Conservation (phyloP, 2,113 vertebrate species). For the Hydrolagus affinis region DNA sequence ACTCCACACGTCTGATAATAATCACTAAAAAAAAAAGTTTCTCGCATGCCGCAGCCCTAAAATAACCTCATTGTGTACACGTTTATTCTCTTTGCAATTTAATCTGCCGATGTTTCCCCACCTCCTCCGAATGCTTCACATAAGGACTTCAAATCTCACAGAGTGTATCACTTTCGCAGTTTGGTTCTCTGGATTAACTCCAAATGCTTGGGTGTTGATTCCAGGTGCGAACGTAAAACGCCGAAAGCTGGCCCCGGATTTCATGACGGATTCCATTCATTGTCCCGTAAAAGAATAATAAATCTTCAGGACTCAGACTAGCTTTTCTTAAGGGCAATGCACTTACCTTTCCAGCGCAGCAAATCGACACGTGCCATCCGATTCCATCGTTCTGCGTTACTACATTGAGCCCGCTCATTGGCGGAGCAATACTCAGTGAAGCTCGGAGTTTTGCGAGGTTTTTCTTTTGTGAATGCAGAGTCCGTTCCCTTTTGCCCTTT, state of each 20-base stretch:
- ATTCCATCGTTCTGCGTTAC: not conserved
- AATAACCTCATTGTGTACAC: not conserved
- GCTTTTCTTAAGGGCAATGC: not conserved
- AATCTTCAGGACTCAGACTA: not conserved
- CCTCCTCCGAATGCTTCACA: not conserved
- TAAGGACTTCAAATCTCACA: conserved; percentile 4
- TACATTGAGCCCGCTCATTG: not conserved
- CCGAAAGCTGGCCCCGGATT: conserved; percentile 7
- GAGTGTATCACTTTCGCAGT: not conserved
- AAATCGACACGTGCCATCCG: not conserved
- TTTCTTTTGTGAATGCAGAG: not conserved
- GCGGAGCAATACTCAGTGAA: not conserved
- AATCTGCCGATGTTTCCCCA: not conserved
- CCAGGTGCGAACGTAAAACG: conserved; percentile 13
- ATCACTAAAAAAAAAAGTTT: not conserved
- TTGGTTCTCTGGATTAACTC: conserved; percentile 21
- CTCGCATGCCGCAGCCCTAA: too few species aligned
- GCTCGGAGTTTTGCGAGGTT: not conserved
- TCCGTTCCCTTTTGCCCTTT: not conserved
- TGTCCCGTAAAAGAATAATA: conserved; percentile 18
- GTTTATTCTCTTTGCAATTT: not conserved
- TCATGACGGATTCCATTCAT: conserved; percentile 18
- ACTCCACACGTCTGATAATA: not conserved
- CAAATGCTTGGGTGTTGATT: not conserved
- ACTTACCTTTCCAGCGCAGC: not conserved